These are phyloP conservation scores for Dioctria linearis DNA, from an alignment of 2,888 invertebrate species.

Conservation along the genomic window DNA sequence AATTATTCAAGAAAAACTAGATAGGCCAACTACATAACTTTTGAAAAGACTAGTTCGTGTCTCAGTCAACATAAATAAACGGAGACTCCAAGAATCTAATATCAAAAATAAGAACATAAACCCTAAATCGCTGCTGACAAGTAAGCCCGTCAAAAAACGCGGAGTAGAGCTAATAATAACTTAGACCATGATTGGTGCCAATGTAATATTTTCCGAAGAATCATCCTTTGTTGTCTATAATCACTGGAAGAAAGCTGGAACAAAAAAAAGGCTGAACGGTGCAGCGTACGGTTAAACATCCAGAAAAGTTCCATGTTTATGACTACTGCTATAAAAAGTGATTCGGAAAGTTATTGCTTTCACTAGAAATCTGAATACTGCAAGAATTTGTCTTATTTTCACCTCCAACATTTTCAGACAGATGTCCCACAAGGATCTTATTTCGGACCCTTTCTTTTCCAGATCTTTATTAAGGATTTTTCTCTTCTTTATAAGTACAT, in stretches of 20 bases:
- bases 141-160: neutral
- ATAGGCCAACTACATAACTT: neutral
- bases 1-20: neutral
- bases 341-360: conserved; percentile 25
- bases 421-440: no score
- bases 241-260: neutral
- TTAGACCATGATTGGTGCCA: conserved; percentile 33
- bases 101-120: neutral
- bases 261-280: neutral
- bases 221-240: conserved; percentile 25
- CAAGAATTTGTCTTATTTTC: no score
- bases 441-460: no score
- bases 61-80: neutral
- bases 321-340: conserved; percentile 29
- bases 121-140: neutral
- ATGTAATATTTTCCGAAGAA: conserved; percentile 17
- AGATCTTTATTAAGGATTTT: no score
- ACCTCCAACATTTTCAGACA: no score
- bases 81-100: neutral
- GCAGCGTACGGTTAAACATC: conserved; percentile 12
- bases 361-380: neutral
- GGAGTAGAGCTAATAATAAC: conserved; percentile 1
- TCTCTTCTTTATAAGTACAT: no score
- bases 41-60: neutral
- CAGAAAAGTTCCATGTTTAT: conserved; percentile 23